phyloP scores from a whole-genome alignment of 2,888 invertebrate species.

The Pristionchus entomophagus region DNA sequence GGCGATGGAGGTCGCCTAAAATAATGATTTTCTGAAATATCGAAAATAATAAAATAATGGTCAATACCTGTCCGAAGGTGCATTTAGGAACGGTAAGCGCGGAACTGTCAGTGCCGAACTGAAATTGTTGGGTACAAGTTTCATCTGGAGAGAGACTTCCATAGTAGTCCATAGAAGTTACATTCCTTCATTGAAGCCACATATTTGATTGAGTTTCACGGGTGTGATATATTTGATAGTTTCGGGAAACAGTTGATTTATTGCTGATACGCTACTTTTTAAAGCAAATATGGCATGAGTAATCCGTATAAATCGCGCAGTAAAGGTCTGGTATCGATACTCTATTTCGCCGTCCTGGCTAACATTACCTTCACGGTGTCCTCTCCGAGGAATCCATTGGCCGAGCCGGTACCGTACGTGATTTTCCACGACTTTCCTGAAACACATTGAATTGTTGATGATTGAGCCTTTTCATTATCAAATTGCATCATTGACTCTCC shows the following conservation, averaged over 20 bases:
- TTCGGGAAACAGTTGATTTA: too few species aligned
- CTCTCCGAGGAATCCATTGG: constrained; percentile 92
- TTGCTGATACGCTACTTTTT: too few species aligned
- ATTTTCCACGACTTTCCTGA: constrained; percentile 89
- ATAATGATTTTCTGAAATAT: neutral
- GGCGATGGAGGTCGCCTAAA: constrained; percentile 50
- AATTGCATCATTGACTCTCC: too few species aligned
- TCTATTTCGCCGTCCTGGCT: neutral
- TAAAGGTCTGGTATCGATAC: neutral
- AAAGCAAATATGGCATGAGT: too few species aligned
- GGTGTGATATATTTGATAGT: too few species aligned
- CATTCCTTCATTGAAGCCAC: too few species aligned
- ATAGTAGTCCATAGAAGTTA: too few species aligned
- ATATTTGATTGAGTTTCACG: too few species aligned
- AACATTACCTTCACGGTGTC: constrained; percentile 86
- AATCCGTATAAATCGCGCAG: neutral
- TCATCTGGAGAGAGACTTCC: too few species aligned
- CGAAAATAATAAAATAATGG: neutral
- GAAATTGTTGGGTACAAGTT: too few species aligned
- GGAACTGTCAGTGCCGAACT: constrained; percentile 58
- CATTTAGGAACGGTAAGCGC: constrained; percentile 60
- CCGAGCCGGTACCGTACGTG: constrained; percentile 90
- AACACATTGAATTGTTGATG: constrained; percentile 84
- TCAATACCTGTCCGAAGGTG: constrained; percentile 60
- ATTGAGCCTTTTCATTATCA: neutral